Evolutionary conservation across 2,888 invertebrate genomes (phyloP), one percentile per base, ranked within the genome.

Genomic region (Vanessa cardui): DNA sequence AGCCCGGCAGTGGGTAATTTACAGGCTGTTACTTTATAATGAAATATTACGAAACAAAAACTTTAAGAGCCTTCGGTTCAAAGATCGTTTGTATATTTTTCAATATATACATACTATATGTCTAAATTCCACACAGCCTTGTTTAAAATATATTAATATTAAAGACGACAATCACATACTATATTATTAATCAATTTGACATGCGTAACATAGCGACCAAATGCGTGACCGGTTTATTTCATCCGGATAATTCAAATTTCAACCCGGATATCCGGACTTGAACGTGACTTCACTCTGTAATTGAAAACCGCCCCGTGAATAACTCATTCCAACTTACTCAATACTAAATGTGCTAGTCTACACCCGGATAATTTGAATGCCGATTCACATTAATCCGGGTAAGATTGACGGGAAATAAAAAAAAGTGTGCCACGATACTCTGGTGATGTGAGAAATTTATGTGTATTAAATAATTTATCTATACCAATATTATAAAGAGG

Each of bases 171-270:
- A 60, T 47, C 60, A 47, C 16, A n/a, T n/a, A 52, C 39, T 62
- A 52, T 44, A 52, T 39, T 54, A 60, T 60, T 54, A 69, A 66
- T 66, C 49, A 62, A 69, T 63, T 66, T 54, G 21, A 59, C 62
- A 71, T 65, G 64, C 72, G 66, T 64, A 45, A 62, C 47, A 64
- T 39, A 33, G 54, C 46, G 60, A 66, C 62, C 62, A 33, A 61
- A 67, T 56, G 60, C 68, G 66, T 70, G 70, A 71, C 70, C 70
- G 70, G 62, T 68, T 70, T 64, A 58, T 47, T 62, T 69, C 60
- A 62, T 62, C 58, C 68, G 72, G 64, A 71, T 72, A 68, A 72
- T 64, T 72, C 68, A 66, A 72, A 72, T 72, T 72, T 70, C 64
- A 44, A 56, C 45, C 62, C 64, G 71, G 72, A 64, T 68, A 68